These are phyloP conservation scores for Mycetomoellerius zeteki DNA, from an alignment of 1,140 invertebrate genomes.

Conservation along the genomic window DNA sequence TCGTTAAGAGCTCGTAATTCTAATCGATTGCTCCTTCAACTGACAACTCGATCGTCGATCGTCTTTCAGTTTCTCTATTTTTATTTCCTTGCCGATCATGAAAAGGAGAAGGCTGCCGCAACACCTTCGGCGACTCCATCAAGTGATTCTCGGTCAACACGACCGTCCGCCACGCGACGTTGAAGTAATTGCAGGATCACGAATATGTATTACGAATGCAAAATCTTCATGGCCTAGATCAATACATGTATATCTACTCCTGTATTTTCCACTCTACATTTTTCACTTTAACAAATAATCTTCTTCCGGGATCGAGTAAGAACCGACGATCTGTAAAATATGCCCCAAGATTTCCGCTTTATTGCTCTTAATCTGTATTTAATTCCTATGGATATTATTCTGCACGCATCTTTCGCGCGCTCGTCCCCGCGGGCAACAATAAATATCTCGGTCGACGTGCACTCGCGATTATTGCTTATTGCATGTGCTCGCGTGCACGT, in stretches of 20 bases:
- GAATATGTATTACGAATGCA: slow-evolving; percentile 9
- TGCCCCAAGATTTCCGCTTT: slow-evolving; percentile 47
- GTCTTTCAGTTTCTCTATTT: slow-evolving; percentile 13
- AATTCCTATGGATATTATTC: slow-evolving; percentile 56
- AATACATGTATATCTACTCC: background rate
- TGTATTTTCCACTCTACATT: background rate
- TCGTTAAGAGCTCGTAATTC: slow-evolving; percentile 55
- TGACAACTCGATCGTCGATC: slow-evolving; percentile 52
- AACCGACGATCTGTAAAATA: slow-evolving; percentile 46
- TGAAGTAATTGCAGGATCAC: slow-evolving; percentile 5
- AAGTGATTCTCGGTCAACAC: background rate
- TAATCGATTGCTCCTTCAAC: slow-evolving; percentile 60
- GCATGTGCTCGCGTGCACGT: slow-evolving; percentile 52
- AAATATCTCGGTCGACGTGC: slow-evolving; percentile 63
- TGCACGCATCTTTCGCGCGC: slow-evolving; percentile 52
- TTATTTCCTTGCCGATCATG: background rate
- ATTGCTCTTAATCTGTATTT: slow-evolving; percentile 62
- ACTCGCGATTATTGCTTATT: slow-evolving; percentile 63
- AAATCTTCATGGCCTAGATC: slow-evolving; percentile 3
- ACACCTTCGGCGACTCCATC: background rate
- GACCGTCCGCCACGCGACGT: slow-evolving; percentile 8
- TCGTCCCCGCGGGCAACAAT: slow-evolving; percentile 53
- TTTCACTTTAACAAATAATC: background rate
- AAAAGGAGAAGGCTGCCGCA: background rate
- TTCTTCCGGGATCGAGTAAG: slow-evolving; percentile 35